A percentile compares a stretch with the other conserved stretches of the same genome.
phyloP scores from a whole-genome alignment of 2,888 invertebrate genomes.

The Caenorhabditis macrosperma region DNA sequence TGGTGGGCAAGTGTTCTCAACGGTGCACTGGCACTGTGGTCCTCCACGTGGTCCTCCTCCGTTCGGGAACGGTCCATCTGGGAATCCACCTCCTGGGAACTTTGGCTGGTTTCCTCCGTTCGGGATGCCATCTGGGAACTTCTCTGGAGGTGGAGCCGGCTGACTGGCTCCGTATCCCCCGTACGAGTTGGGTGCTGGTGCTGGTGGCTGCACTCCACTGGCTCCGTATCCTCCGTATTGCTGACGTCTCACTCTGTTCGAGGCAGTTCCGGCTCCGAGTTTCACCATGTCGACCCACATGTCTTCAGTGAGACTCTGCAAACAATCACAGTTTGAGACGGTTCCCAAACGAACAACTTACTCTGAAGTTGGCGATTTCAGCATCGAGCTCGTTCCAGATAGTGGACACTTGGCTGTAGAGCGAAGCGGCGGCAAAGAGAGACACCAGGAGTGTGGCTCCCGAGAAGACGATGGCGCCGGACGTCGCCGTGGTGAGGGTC shows the following conservation, averaged over 20 bases:
- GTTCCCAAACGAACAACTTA: too few relatives aligned
- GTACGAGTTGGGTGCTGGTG: conserved; percentile 51
- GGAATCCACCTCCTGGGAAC: conserved; percentile 59
- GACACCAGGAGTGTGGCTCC: conserved; percentile 76
- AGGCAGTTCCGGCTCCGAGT: conserved; percentile 78
- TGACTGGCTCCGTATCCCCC: conserved; percentile 57
- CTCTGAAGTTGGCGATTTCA: conserved; percentile 78
- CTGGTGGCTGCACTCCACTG: conserved; percentile 63
- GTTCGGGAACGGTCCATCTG: conserved; percentile 57
- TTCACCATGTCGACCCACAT: conserved; percentile 79
- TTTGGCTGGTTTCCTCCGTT: conserved; percentile 54
- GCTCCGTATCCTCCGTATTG: conserved; percentile 78
- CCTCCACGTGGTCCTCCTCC: conserved; percentile 53
- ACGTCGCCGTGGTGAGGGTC: conserved; percentile 75
- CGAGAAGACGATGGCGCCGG: conserved; percentile 75
- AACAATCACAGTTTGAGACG: background rate
- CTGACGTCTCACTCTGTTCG: conserved; percentile 78
- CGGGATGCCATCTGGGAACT: conserved; percentile 51
- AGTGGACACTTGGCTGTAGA: conserved; percentile 74
- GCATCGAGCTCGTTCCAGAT: conserved; percentile 78
- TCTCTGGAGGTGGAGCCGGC: conserved; percentile 48
- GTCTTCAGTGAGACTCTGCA: conserved; percentile 73
- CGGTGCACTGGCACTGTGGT: conserved; percentile 63
- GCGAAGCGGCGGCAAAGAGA: conserved; percentile 71
- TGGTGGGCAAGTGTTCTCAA: conserved; percentile 74